Evolutionary conservation across 2,113 vertebrate genomes (phyloP).

Genomic region (Speoplatyrhinus poulsoni): DNA sequence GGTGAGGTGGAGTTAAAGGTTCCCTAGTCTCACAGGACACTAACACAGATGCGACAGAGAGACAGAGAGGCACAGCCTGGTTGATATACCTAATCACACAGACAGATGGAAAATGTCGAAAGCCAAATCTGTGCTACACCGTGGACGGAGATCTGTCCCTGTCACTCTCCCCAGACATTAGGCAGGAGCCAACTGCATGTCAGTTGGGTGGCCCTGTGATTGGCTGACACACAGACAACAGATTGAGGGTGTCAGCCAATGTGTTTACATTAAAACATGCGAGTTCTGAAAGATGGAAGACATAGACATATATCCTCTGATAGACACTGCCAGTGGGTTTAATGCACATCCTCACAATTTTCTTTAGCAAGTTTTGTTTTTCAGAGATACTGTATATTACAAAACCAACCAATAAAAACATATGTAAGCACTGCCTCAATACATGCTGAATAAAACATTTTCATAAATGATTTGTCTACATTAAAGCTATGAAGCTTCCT

Average conservation of each 20-base stretch:
- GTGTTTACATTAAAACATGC: not conserved
- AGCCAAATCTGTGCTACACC: conserved; percentile 18
- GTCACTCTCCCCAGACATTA: conserved; percentile 27
- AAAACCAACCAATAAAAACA: too few species aligned
- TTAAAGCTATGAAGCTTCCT: too few species aligned
- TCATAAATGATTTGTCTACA: too few species aligned
- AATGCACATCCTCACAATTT: too few species aligned
- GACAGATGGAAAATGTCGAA: conserved; percentile 28
- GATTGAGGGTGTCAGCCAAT: conserved; percentile 3
- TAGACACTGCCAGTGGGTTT: too few species aligned
- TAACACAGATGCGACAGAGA: not conserved
- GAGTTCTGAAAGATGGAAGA: not conserved
- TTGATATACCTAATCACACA: conserved; percentile 30
- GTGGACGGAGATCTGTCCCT: conserved; percentile 35
- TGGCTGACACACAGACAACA: not conserved
- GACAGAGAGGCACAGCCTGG: conserved; percentile 10
- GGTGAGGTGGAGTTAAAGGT: conserved; percentile 1
- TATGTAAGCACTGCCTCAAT: too few species aligned
- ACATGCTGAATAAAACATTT: too few species aligned
- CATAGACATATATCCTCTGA: not conserved
- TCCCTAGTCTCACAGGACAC: conserved; percentile 2
- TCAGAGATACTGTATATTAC: too few species aligned
- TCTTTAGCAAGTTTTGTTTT: too few species aligned
- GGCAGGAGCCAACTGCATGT: conserved; percentile 30
- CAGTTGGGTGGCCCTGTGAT: conserved; percentile 5